Percentiles rank a stretch among this genome's conserved stretches.
phyloP scores from a whole-genome alignment of 2,888 invertebrate species.

The Cataglyphis rosenhaueri region DNA sequence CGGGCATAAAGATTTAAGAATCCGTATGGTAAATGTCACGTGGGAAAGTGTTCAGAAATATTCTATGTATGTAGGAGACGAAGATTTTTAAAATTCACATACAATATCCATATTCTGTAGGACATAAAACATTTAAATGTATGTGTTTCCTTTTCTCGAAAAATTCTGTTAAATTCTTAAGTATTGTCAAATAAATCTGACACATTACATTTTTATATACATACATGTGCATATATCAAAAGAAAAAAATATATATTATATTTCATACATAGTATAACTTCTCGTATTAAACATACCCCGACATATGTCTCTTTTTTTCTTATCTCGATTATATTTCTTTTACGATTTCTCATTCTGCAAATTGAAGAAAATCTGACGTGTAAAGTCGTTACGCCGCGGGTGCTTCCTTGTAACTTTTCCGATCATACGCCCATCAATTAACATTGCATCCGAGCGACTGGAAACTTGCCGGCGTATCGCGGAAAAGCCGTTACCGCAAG shows the following conservation, averaged over 20 bases:
- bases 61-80: not conserved
- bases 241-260: not conserved
- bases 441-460: conserved; percentile 51
- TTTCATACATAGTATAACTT: not conserved
- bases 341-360: conserved; percentile 2
- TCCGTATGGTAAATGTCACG: conserved; percentile 11
- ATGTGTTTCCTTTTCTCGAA: not conserved
- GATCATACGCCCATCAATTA: conserved; percentile 53
- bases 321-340: not conserved
- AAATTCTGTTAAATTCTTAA: not conserved
- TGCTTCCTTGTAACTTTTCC: conserved; percentile 40
- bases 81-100: not conserved
- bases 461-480: conserved; percentile 42
- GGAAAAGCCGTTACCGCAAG: conserved; percentile 39
- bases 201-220: not conserved
- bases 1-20: conserved; percentile 45
- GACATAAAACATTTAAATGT: not conserved
- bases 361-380: conserved; percentile 39
- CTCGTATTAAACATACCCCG: not conserved
- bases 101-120: not conserved
- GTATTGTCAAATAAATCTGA: not conserved
- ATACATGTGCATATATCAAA: not conserved
- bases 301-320: not conserved
- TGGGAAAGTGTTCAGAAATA: conserved; percentile 6
- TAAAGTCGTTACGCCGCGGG: conserved; percentile 26